Base-by-base conservation (phyloP, 2,113 vertebrate species). In the Mormyrus iriodes region DNA sequence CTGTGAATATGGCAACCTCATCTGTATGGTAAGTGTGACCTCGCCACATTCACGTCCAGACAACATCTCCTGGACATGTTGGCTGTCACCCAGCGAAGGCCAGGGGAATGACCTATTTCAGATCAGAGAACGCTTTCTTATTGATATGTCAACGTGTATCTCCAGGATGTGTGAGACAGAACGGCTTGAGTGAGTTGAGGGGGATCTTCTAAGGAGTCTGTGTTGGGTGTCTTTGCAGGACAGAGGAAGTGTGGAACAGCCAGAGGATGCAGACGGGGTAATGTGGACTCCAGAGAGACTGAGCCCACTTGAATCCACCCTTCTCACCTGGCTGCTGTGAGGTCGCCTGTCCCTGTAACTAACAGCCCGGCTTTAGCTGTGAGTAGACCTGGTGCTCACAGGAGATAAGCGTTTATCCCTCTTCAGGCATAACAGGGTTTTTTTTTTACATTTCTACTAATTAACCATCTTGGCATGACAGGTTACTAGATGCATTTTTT, bases 281-380 rank as follows among this genome's bases (percentile, higher is more conserved):
- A 88, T 88, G 89, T 83, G 86, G 89, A 88, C 65, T 46, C 48
- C 87, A 61, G 89, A 82, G 52, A 88, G 51, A 82, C 31, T 35
- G 65, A 82, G 51, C 65, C 49, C 86, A 27, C 51, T 51, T 48
- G 53, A 48, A 27, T 58, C 65, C 49, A 42, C 48, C 69, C 69
- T 27, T 88, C 85, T 83, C 31, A 86, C 69, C 65, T 39, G 46
- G 51, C 42, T 27, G 46, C 85, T 52, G 58, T 90, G 76, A 69
- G 46, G 49, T 58, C 15, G 61, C 35, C 73, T 5, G 24, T 52
- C 49, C 88, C 48, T 17, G 24, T 79, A 76, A 82, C 24, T 53
- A n/a, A 87, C 89, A 87, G 85, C 31, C 35, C 13, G 19, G 55
- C n/a, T 76, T 55, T 73, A 21, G 15, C 85, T 89, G 89, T 89